phyloP scores from a whole-genome alignment of 2,113 vertebrate genomes.

The Phylloscopus trochiloides region DNA sequence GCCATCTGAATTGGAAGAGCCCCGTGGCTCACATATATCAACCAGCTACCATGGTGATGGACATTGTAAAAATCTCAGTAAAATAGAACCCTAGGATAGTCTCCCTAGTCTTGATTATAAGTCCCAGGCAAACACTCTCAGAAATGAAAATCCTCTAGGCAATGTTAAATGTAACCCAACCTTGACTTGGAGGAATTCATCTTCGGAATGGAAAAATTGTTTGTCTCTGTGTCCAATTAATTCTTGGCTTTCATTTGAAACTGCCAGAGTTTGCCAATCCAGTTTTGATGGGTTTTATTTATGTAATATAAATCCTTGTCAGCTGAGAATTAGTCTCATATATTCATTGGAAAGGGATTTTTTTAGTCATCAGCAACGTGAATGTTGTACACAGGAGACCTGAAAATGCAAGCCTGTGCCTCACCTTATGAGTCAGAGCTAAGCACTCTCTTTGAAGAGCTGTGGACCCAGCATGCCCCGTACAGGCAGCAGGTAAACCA shows the following conservation, averaged over 20 bases:
- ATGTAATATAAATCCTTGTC: not conserved
- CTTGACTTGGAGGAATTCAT: constrained; percentile 16
- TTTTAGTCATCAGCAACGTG: not conserved
- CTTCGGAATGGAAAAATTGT: not conserved
- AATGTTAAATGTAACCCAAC: constrained; percentile 37
- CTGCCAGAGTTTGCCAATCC: not conserved
- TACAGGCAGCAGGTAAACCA: not conserved
- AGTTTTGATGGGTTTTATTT: constrained; percentile 7
- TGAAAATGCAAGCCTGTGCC: not conserved
- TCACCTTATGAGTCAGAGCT: not conserved
- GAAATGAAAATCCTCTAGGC: constrained; percentile 16
- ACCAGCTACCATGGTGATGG: not conserved
- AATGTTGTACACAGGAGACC: not conserved
- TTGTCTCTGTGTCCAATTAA: constrained; percentile 25
- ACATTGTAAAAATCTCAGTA: not conserved
- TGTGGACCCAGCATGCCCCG: not conserved
- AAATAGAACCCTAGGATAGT: not conserved
- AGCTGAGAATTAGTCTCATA: not conserved
- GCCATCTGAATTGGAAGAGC: not conserved
- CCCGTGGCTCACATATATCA: not conserved
- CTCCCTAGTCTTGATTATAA: not conserved
- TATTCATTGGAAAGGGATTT: not conserved
- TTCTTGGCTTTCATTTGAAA: constrained; percentile 35
- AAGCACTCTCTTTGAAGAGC: not conserved
- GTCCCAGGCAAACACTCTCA: not conserved